A percentile compares a stretch with the other conserved stretches of the same genome.
Conservation (phyloP, 1,140 invertebrate genomes). For the Charaxes varanes region DNA sequence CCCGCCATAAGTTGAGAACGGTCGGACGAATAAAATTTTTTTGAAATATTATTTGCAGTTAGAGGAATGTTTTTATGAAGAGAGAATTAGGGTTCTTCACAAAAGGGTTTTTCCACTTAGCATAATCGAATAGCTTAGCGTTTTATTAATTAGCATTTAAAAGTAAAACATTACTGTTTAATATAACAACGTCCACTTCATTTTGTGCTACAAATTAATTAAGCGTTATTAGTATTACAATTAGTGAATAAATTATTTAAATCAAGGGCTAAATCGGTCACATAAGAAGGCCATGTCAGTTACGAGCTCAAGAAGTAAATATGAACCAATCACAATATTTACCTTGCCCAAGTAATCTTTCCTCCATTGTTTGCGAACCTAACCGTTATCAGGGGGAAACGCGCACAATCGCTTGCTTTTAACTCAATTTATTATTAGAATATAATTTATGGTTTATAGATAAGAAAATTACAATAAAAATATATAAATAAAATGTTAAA, state of each 20-base stretch:
- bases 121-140: too few relatives aligned
- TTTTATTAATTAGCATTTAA: too few relatives aligned
- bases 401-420: conserved; percentile 14
- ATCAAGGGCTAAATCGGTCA: conserved; percentile 13
- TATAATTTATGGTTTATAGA: conserved; percentile 4
- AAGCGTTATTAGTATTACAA: conserved; percentile 4
- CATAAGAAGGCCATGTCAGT: conserved; percentile 21
- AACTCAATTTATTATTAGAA: conserved; percentile 13
- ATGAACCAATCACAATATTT: conserved; percentile 22
- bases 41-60: too few relatives aligned
- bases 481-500: too few relatives aligned
- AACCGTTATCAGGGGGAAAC: conserved; percentile 30
- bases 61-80: too few relatives aligned
- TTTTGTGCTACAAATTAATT: background rate
- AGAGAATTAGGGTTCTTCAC: too few relatives aligned
- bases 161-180: too few relatives aligned
- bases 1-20: too few relatives aligned
- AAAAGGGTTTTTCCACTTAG: too few relatives aligned
- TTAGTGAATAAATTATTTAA: conserved; percentile 11
- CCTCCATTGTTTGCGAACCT: conserved; percentile 23
- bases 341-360: conserved; percentile 24
- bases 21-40: too few relatives aligned
- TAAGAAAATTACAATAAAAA: too few relatives aligned
- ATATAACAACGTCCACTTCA: too few relatives aligned
- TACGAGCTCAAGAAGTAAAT: conserved; percentile 19